phyloP scores from a whole-genome alignment of 2,888 invertebrate species.

The Leptopilina drosophilae region DNA sequence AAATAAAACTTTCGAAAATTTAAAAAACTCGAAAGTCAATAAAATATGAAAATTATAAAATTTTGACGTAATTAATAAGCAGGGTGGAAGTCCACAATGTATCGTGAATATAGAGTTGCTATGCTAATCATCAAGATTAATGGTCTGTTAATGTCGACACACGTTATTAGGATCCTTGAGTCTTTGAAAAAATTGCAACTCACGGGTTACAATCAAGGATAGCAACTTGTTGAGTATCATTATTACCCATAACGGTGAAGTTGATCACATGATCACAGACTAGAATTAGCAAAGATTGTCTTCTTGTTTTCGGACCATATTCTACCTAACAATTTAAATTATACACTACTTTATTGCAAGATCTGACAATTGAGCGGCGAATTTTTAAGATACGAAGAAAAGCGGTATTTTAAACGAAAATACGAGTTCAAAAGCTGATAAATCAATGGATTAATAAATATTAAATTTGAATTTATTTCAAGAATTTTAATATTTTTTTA shows the following conservation, averaged over 20 bases:
- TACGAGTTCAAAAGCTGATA: neutral
- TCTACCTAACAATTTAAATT: neutral
- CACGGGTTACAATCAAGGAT: conserved; percentile 25
- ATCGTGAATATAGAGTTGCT: conserved; percentile 5
- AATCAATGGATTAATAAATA: neutral
- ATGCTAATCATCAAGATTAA: conserved; percentile 22
- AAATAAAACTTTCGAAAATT: neutral
- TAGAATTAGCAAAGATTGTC: conserved; percentile 14
- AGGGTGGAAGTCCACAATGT: neutral
- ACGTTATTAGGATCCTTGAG: conserved; percentile 29
- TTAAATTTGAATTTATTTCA: too few species aligned
- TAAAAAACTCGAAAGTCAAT: neutral
- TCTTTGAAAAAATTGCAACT: conserved; percentile 11
- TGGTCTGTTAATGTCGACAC: conserved; percentile 22
- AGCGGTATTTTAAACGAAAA: neutral
- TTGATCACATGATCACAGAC: conserved; percentile 16
- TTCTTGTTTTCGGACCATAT: neutral
- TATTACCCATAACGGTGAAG: conserved; percentile 28
- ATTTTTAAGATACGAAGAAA: neutral
- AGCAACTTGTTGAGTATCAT: conserved; percentile 26
- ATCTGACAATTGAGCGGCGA: neutral
- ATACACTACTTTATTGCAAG: neutral
- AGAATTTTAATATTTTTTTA: too few species aligned
- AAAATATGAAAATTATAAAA: neutral
- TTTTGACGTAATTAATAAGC: conserved; percentile 1